These are phyloP conservation scores for Enteromius anoplus DNA, from an alignment of 2,797 vertebrate species.

Conservation along the genomic window DNA sequence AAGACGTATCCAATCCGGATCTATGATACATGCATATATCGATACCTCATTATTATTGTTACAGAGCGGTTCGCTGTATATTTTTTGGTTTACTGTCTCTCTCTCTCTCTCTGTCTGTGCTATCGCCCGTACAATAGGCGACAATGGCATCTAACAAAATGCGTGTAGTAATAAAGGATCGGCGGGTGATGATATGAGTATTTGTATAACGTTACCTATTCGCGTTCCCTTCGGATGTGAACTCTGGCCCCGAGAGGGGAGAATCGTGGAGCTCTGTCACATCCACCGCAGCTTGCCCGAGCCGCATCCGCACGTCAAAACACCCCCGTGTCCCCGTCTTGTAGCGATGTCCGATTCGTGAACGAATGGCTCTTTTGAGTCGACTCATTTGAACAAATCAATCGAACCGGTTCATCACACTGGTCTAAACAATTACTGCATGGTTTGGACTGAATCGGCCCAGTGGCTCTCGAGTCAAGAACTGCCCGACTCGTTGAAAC, in stretches of 20 bases:
- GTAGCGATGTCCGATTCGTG: slow-evolving; percentile 50
- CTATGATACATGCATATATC: slow-evolving; percentile 20
- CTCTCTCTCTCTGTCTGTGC: slow-evolving; percentile 44
- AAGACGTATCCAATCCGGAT: slow-evolving; percentile 17
- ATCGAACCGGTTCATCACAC: neutral
- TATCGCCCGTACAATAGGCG: slow-evolving; percentile 62
- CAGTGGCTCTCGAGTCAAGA: neutral
- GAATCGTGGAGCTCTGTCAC: slow-evolving; percentile 74
- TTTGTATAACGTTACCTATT: slow-evolving; percentile 72
- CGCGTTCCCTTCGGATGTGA: slow-evolving; percentile 67
- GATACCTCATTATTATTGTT: slow-evolving; percentile 21
- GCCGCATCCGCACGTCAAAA: slow-evolving; percentile 77
- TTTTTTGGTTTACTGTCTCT: slow-evolving; percentile 19
- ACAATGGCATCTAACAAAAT: slow-evolving; percentile 66
- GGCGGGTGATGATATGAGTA: slow-evolving; percentile 48
- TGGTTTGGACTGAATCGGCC: neutral
- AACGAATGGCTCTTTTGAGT: neutral
- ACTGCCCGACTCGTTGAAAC: neutral
- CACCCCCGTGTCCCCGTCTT: slow-evolving; percentile 76
- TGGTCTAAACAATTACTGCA: neutral
- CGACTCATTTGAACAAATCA: slow-evolving; percentile 3
- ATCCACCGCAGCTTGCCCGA: slow-evolving; percentile 73
- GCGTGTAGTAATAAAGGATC: slow-evolving; percentile 62
- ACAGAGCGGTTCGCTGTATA: slow-evolving; percentile 21
- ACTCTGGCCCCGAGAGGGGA: slow-evolving; percentile 73